phyloP scores from a whole-genome alignment of 2,113 vertebrate genomes.

The Dinomys branickii region DNA sequence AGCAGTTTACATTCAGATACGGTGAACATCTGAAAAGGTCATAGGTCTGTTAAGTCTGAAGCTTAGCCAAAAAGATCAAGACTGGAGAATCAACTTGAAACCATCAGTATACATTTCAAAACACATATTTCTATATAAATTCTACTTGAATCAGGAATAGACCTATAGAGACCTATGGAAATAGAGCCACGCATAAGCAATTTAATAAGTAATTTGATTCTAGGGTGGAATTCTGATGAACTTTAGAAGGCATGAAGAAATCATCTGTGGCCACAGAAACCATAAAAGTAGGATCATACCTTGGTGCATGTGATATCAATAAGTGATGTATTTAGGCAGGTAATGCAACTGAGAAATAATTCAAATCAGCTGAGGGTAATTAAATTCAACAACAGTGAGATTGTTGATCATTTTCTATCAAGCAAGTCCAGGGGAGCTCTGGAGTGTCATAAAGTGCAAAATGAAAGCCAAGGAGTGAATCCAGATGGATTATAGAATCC shows the following conservation, averaged over 20 bases:
- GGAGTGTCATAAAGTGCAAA: background rate
- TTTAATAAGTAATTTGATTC: background rate
- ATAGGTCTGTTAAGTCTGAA: background rate
- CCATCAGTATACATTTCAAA: background rate
- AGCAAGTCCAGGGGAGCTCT: background rate
- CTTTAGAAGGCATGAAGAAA: background rate
- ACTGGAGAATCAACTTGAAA: background rate
- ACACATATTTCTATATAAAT: background rate
- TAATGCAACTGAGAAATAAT: background rate
- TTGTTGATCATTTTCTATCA: background rate
- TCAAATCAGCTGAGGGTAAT: background rate
- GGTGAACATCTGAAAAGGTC: background rate
- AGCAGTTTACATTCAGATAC: background rate
- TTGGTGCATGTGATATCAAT: background rate
- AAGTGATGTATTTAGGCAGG: background rate
- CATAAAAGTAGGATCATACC: background rate
- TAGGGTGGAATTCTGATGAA: no score
- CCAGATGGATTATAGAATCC: background rate
- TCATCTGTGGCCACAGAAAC: background rate
- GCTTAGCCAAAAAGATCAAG: background rate
- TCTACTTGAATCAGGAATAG: background rate
- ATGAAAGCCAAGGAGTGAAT: background rate
- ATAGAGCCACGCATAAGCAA: background rate
- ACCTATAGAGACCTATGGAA: no score
- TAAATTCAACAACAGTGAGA: background rate